Percentiles rank a stretch among this genome's conserved stretches.
phyloP scores from a whole-genome alignment of 2,113 vertebrate genomes.

The Meleagris gallopavo region DNA sequence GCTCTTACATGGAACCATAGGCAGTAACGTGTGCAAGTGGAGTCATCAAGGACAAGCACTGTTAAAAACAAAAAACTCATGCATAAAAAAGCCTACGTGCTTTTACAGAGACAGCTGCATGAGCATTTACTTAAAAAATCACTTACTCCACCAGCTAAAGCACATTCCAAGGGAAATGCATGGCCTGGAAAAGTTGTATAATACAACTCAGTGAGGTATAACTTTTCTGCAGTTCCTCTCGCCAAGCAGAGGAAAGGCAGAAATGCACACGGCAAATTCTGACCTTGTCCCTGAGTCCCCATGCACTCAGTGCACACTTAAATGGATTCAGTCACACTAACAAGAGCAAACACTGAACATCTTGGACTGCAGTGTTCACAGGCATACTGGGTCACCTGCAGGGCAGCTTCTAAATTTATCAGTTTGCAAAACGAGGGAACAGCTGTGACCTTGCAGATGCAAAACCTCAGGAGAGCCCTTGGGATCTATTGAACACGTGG shows the following conservation, averaged over 20 bases:
- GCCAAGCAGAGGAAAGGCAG: not conserved
- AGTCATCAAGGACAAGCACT: not conserved
- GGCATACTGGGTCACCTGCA: not conserved
- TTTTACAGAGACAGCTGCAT: not conserved
- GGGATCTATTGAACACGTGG: not conserved
- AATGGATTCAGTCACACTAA: not conserved
- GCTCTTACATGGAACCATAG: not conserved
- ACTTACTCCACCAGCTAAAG: not conserved
- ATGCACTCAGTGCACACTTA: not conserved
- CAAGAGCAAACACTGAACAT: not conserved
- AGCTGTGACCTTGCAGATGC: not conserved
- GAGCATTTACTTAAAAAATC: not conserved
- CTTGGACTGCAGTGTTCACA: not conserved
- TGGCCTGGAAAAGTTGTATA: not conserved
- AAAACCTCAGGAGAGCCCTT: not conserved
- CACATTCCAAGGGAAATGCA: not conserved
- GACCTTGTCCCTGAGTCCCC: not conserved
- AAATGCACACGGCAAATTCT: fast-evolving
- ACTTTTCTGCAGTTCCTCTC: not conserved
- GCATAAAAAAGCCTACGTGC: not conserved
- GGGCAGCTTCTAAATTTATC: constrained; percentile 2
- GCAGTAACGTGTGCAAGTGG: not conserved
- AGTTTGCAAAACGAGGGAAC: not conserved
- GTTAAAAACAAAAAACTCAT: not conserved
- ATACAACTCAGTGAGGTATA: not conserved